phyloP scores from a whole-genome alignment of 2,113 vertebrate species.

The Piaya cayana region DNA sequence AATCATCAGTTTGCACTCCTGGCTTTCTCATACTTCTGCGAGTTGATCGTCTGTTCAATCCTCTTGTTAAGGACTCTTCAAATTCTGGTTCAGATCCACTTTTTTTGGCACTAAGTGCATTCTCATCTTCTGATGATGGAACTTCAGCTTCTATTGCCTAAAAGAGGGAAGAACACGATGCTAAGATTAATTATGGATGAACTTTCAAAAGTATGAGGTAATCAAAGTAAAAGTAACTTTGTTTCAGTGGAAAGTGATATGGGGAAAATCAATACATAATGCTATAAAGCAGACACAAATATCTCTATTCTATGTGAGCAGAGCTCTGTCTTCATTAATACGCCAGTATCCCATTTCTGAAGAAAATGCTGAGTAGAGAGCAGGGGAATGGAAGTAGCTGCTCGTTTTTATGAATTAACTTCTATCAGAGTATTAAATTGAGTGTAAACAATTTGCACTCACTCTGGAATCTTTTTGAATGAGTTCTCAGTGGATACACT shows the following conservation, averaged over 20 bases:
- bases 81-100: background rate
- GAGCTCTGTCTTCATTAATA: background rate
- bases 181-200: background rate
- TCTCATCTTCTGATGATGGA: slow-evolving; percentile 43
- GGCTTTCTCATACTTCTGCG: slow-evolving; percentile 70
- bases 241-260: background rate
- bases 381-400: background rate
- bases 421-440: background rate
- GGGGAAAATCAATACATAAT: background rate
- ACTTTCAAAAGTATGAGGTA: background rate
- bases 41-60: slow-evolving; percentile 76
- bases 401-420: background rate
- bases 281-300: background rate
- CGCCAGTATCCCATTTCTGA: background rate
- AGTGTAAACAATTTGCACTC: background rate
- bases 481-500: background rate
- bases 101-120: slow-evolving; percentile 43
- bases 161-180: background rate
- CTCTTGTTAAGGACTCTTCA: slow-evolving; percentile 7
- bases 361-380: background rate
- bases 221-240: background rate
- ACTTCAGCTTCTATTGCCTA: slow-evolving; percentile 70
- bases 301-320: background rate
- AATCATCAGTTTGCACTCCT: slow-evolving; percentile 3
- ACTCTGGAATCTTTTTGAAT: background rate